Percentiles rank a stretch among this genome's conserved stretches.
phyloP scores from a whole-genome alignment of 2,797 vertebrate species.

The Vespertilio murinus region DNA sequence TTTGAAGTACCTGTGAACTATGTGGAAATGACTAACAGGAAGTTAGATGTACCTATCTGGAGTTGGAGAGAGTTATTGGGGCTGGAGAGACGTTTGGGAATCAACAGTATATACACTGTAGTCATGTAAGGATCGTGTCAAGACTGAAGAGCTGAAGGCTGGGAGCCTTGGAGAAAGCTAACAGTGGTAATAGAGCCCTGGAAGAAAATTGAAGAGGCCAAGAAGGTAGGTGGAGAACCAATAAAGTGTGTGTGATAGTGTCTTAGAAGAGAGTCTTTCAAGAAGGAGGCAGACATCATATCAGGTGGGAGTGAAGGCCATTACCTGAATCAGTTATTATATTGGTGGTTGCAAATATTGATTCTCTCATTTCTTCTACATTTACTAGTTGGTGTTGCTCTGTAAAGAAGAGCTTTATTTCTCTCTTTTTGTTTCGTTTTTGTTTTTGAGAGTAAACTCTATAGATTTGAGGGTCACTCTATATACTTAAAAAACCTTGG shows the following conservation, averaged over 20 bases:
- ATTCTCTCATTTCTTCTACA: constrained; percentile 6
- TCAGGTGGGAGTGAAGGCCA: background rate
- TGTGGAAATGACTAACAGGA: background rate
- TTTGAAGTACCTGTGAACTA: background rate
- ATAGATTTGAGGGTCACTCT: too few relatives aligned
- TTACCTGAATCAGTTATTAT: background rate
- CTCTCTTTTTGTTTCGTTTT: background rate
- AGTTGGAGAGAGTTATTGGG: background rate
- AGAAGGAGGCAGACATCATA: background rate
- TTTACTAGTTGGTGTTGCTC: background rate
- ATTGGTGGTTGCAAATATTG: background rate
- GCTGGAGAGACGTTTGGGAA: background rate
- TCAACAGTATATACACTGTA: background rate
- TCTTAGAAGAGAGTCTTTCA: background rate
- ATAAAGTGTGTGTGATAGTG: background rate
- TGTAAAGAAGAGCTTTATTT: background rate
- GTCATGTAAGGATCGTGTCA: background rate
- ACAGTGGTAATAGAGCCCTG: background rate
- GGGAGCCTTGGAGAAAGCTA: background rate
- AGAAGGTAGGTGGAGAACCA: background rate
- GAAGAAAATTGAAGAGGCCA: background rate
- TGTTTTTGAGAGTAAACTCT: background rate
- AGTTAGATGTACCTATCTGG: background rate
- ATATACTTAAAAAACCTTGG: too few relatives aligned
- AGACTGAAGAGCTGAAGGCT: constrained; percentile 16